phyloP scores from a whole-genome alignment of 1,140 invertebrate species.

The Panulirus ornatus region DNA sequence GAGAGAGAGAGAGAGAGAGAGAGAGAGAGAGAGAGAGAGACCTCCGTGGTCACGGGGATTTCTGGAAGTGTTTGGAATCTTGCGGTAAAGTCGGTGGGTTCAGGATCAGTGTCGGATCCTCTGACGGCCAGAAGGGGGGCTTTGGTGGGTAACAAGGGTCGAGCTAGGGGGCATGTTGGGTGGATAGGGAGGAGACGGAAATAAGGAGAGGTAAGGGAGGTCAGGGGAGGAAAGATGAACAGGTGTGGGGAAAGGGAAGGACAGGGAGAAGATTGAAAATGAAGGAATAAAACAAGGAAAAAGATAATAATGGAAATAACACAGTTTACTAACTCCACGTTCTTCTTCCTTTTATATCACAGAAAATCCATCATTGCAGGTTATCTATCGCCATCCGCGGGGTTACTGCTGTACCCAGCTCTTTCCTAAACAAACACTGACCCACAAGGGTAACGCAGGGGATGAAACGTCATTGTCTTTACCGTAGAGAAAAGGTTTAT shows the following conservation, averaged over 20 bases:
- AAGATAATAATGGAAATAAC: not conserved
- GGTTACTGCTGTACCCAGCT: no score
- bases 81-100: slow-evolving; percentile 39
- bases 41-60: not conserved
- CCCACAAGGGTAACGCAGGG: no score
- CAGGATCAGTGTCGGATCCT: slow-evolving; percentile 32
- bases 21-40: slow-evolving; percentile 52
- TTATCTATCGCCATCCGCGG: no score
- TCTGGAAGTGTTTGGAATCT: slow-evolving; percentile 16
- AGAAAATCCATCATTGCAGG: no score
- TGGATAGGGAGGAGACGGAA: no score
- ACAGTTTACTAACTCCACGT: no score
- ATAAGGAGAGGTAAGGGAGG: not conserved
- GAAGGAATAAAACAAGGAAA: not conserved
- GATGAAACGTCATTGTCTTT: no score
- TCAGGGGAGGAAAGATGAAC: not conserved
- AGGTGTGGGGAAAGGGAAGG: not conserved
- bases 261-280: not conserved
- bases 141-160: slow-evolving; percentile 16
- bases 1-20: slow-evolving; percentile 36
- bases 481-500: no score
- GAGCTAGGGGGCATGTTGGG: not conserved
- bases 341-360: no score
- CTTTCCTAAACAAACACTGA: no score
- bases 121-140: slow-evolving; percentile 22